Conservation (phyloP, 1,140 invertebrate species). For the Marisa cornuarietis region DNA sequence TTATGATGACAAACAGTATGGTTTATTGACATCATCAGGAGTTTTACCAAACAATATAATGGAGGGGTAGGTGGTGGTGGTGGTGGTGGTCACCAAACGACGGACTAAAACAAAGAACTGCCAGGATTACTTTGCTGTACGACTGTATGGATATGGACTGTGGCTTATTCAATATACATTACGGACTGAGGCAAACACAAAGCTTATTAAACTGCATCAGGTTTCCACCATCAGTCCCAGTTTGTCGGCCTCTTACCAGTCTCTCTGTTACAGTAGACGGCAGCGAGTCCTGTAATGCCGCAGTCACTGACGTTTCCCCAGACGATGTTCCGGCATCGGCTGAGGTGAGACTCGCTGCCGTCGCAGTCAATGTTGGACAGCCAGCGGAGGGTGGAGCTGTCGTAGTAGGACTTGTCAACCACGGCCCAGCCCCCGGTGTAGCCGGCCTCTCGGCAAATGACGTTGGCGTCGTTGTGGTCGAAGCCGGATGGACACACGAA, state of each 20-base stretch:
- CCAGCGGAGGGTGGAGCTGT: not conserved
- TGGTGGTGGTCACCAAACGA: no score
- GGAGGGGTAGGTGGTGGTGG: no score
- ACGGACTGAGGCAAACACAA: no score
- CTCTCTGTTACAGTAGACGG: not conserved
- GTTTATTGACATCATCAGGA: no score
- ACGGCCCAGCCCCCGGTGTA: constrained; percentile 32
- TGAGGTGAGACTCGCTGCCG: not conserved
- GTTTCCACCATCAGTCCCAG: not conserved
- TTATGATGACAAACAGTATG: no score
- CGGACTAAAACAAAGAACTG: no score
- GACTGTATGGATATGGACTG: no score
- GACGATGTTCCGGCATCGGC: not conserved
- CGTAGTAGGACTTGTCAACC: constrained; percentile 23
- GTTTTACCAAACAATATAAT: no score
- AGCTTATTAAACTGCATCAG: no score
- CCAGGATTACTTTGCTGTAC: no score
- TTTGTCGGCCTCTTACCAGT: not conserved
- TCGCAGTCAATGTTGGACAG: constrained; percentile 17
- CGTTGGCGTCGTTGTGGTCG: constrained; percentile 38
- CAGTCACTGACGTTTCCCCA: not conserved
- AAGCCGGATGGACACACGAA: constrained; percentile 34
- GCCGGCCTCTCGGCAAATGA: constrained; percentile 40
- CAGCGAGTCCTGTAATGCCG: not conserved
- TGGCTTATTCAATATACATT: no score